phyloP scores from a whole-genome alignment of 1,140 invertebrate genomes.

The Sogatella furcifera region DNA sequence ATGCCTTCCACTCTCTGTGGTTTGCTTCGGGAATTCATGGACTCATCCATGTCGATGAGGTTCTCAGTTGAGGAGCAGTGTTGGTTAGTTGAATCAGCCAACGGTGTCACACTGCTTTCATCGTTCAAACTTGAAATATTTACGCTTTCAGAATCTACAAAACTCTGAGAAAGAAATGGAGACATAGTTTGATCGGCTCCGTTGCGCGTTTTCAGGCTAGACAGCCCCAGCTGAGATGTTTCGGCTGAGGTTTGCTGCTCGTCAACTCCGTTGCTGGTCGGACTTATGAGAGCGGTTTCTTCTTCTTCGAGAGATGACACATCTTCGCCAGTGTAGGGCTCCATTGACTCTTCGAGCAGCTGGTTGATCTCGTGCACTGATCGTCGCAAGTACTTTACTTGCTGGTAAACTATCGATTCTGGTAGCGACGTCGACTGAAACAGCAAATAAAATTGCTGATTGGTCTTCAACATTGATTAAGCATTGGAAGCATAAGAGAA shows the following conservation, averaged over 20 bases:
- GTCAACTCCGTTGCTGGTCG: conserved; percentile 5
- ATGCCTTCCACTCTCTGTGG: not conserved
- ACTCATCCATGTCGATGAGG: not conserved
- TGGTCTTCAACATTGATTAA: no score
- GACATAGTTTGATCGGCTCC: no score
- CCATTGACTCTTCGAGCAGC: conserved; percentile 35
- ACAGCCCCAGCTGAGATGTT: no score
- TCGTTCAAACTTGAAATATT: no score
- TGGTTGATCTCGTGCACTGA: conserved; percentile 65
- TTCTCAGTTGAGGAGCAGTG: not conserved
- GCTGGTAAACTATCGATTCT: conserved; percentile 49
- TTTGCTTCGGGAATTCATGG: not conserved
- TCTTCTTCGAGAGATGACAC: conserved; percentile 12
- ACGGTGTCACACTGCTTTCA: no score
- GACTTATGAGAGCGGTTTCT: conserved; percentile 11
- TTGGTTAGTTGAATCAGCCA: no score
- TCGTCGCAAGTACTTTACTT: conserved; percentile 58
- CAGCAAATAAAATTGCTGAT: no score
- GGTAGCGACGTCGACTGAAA: conserved; percentile 35
- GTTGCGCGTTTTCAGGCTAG: no score
- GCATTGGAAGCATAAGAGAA: no score
- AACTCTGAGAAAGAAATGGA: no score
- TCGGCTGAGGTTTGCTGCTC: not conserved
- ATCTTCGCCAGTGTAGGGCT: conserved; percentile 12
- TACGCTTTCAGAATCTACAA: no score